Base-by-base conservation (phyloP, 2,888 invertebrate genomes). In the Melikaiella ostensackeni region DNA sequence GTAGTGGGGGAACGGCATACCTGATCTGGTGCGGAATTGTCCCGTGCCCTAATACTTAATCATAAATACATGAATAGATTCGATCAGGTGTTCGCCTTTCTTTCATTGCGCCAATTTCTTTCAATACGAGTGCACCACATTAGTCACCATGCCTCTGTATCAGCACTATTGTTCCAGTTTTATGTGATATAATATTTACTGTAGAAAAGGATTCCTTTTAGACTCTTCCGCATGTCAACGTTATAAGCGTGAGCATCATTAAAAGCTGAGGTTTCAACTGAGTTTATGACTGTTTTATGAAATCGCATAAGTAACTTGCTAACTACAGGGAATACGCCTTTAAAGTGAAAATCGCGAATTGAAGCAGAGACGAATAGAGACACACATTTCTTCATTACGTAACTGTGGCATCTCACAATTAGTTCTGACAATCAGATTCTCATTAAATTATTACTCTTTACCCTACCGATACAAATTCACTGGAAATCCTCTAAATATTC, bases 181-280 rank as follows among this genome's bases (percentile, higher is more conserved):
- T 21, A 21, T 55, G n/a, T 55, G 55, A 55, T 55, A 55, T 21
- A 19, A 55, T 55, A 55, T 55, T 55, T 21, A 55, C n/a, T 21
- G 9, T 55, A 8, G 55, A 7, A 19, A n/a, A n/a, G n/a, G 55
- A 21, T 55, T 8, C 55, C 5, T 21, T 21, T 21, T 6, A 55
- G 21, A n/a, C 85, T 82, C 80, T 77, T 83, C 82, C 82, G 82
- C 80, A 79, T 82, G 84, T 84, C 83, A 83, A 82, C 84, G 83
- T 87, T 87, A 86, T 84, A 87, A 86, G 81, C 84, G n/a, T 82
- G 79, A 84, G 83, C 84, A 86, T 87, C 87, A 87, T 88, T 88
- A 89, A 88, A 87, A 86, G 84, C 84, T 82, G 81, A 86, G 87
- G 84, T 89, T 87, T 88, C 87, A 88, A 88, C 83, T 85, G 82